Percentiles rank a stretch among this genome's conserved stretches.
phyloP scores from a whole-genome alignment of 1,140 invertebrate genomes.

The Trichomalopsis sarcophagae region DNA sequence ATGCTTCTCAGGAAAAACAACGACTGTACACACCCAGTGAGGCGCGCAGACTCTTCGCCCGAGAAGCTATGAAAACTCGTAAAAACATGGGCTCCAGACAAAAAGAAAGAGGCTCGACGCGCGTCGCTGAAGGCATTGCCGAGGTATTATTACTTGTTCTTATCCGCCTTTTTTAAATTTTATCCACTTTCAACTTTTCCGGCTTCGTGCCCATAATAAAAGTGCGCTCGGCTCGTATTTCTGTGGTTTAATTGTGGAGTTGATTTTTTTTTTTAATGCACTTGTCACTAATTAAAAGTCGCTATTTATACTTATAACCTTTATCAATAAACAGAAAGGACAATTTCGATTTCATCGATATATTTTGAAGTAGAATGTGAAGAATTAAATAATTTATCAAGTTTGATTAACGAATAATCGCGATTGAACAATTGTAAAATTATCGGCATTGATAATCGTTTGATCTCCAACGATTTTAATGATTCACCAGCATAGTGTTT shows the following conservation, averaged over 20 bases:
- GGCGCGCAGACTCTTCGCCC: background rate
- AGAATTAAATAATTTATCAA: too few relatives aligned
- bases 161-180: background rate
- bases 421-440: too few relatives aligned
- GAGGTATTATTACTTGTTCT: constrained; percentile 5
- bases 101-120: background rate
- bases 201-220: constrained; percentile 8
- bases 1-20: constrained; percentile 7
- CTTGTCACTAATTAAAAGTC: background rate
- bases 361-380: too few relatives aligned
- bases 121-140: background rate
- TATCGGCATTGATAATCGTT: too few relatives aligned
- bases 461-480: background rate
- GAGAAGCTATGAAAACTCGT: constrained; percentile 30
- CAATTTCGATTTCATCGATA: too few relatives aligned
- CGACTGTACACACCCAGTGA: background rate
- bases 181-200: background rate
- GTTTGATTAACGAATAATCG: too few relatives aligned
- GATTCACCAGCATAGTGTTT: background rate
- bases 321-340: background rate
- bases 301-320: background rate
- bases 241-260: background rate
- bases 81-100: background rate
- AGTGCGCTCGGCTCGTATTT: background rate
- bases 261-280: background rate